Percentiles rank a stretch among this genome's conserved stretches.
Evolutionary conservation across 92 coral and sea anemone genomes (phyloP).

Genomic region (Isaurus tuberculatus): DNA sequence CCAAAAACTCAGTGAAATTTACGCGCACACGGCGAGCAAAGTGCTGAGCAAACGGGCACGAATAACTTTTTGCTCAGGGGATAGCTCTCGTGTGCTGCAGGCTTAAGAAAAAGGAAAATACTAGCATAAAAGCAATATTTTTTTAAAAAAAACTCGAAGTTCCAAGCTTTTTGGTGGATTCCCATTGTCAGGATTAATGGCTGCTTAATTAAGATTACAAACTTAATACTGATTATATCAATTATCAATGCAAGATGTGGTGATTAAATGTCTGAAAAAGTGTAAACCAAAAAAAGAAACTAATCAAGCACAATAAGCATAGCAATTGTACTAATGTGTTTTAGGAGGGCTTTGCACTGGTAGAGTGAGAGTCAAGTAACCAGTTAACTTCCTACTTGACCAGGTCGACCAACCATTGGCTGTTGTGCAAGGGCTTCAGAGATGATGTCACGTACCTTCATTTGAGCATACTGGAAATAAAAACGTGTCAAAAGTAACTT

Average conservation of each 20-base stretch:
- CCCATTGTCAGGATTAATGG: background rate
- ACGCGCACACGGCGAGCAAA: too few species aligned
- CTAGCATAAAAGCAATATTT: background rate
- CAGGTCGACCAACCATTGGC: constrained; percentile 36
- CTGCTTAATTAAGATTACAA: constrained; percentile 21
- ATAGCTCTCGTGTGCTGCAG: too few species aligned
- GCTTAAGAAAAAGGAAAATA: too few species aligned
- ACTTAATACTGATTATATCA: constrained; percentile 17
- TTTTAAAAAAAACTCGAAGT: background rate
- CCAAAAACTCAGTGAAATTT: too few species aligned
- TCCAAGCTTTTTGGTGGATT: background rate
- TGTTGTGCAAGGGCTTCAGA: constrained; percentile 42
- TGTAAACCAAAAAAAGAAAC: constrained; percentile 32
- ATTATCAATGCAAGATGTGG: constrained; percentile 18
- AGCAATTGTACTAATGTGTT: constrained; percentile 16
- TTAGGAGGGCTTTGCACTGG: constrained; percentile 23
- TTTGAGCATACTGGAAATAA: constrained; percentile 62
- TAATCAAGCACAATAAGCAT: background rate
- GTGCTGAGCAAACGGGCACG: too few species aligned
- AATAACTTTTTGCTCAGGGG: too few species aligned
- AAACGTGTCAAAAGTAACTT: background rate
- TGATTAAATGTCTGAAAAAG: constrained; percentile 31
- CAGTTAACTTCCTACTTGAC: constrained; percentile 37
- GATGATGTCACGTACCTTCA: constrained; percentile 68
- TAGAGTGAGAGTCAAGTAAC: background rate